Base-by-base conservation (phyloP, 2,888 invertebrate species). In the Bellardia bayeri region DNA sequence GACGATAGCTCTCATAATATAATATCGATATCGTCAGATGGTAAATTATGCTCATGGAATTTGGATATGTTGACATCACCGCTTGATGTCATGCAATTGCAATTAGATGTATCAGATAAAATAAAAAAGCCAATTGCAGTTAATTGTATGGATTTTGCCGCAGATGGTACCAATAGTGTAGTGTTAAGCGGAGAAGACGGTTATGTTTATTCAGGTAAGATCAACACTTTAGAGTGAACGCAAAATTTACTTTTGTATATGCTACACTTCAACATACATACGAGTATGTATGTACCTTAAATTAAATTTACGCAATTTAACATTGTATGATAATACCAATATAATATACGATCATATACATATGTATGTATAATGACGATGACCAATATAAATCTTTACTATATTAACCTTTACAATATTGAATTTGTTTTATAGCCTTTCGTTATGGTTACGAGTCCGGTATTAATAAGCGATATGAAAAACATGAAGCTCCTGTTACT, bases 1-100 rank as follows among this genome's bases (percentile, higher is more conserved):
- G 98, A 99, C 45, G 98, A 98, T 94, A 99, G 99, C 94, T 99
- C 99, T 2, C 99, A 99, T 95, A 99, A 99, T 94, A 95, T 99
- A 90, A 98, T 99, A 92, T 98, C 98, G 75, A 97, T 99, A 90
- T 99, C 99, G 0, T 99, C 99, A 7, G 99, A 99, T 94, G 99
- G 99, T 0, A 97, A 98, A 91, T 95, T 99, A 94, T 99, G 99
- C 93, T 98, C 98, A 2, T 99, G 99, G 99, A 99, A 98, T 89
- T 95, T 99, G 93, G 99, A 99, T 94, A 99, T 99, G 99, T 94
- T 99, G 90, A 97, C 98, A 0, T 96, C 97, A 93, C 99, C 99
- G 2, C 98, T 99, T 94, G 99, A 99, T 94, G 97, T 97, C 3
- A 94, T 99, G 91, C 98, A 99, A 92, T 95, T 99, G 89, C 97